Evolutionary conservation across 2,797 vertebrate species (phyloP), one percentile per base, ranked within the genome.

Genomic region (Bucorvus abyssinicus): DNA sequence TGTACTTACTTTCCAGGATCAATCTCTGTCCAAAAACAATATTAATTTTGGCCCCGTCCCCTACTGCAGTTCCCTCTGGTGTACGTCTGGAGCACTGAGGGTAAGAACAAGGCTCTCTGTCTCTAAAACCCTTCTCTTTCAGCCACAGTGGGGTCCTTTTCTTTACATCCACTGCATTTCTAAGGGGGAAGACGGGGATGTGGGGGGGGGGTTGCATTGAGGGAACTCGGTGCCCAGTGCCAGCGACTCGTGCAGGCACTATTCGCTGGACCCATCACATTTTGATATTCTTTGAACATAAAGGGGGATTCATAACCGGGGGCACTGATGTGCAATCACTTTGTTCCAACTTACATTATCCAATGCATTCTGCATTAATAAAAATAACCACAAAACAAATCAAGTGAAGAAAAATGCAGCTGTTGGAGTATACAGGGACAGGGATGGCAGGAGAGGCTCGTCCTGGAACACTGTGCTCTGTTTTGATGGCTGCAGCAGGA

Each of bases 1-100:
- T 69, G 94, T 44, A 36, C 86, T 96, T 26, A 93, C 92, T 96
- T 95, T 96, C 93, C 96, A 95, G 93, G 91, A 84, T 89, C 91
- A 18, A 9, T 24, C 75, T 86, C 84, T 80, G 89, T 97, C 94
- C 94, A 97, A 96, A 75, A 96, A 95, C 34, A 96, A 96, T 95
- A 96, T 95, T 95, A 89, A 70, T 65, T 69, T 95, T 95, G 96
- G 96, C 96, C 61, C 42, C 29, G 12, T 4, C 40, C 14, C 47
- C 70, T 9, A 19, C 73, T 84, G 52, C 7, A 0, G 63, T 87
- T 59, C 59, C 3, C 86, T 89, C 91, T 49, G 89, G 19, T 84
- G 14, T 57, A 38, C 3, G 68, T 74, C 95, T 95, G 94, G 53
- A 87, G 91, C 84, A 38, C 9, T 4, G 65, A 53, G 93, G 77